Percentiles rank a stretch among this genome's conserved stretches.
These are phyloP conservation scores for Lasius platythorax DNA, from an alignment of 2,888 invertebrate genomes.

Conservation along the genomic window DNA sequence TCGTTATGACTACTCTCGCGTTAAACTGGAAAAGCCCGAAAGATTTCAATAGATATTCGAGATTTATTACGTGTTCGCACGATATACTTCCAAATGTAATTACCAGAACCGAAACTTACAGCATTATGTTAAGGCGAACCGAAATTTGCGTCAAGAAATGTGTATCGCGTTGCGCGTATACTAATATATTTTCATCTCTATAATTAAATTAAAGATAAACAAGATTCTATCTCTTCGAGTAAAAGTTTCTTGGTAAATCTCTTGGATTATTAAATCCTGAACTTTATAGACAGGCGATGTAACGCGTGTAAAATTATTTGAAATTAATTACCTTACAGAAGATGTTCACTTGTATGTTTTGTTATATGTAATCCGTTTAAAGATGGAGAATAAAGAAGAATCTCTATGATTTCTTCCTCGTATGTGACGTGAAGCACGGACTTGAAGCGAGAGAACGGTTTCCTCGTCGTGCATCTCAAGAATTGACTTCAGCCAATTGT, in stretches of 20 bases:
- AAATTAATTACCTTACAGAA: constrained; percentile 3
- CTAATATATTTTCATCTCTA: constrained; percentile 9
- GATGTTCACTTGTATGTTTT: background rate
- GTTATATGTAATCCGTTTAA: background rate
- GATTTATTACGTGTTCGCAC: background rate
- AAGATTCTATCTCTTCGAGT: background rate
- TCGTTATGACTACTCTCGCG: constrained; percentile 4
- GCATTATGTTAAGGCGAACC: background rate
- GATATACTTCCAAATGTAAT: background rate
- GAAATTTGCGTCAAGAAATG: background rate
- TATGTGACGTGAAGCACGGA: background rate
- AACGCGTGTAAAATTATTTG: background rate
- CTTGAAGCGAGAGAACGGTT: background rate
- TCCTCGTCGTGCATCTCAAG: background rate
- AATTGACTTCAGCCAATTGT: background rate
- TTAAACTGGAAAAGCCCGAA: constrained; percentile 18
- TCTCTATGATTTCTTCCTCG: background rate
- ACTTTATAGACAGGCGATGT: background rate
- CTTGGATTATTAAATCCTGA: background rate
- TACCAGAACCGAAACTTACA: background rate
- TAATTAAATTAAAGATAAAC: background rate
- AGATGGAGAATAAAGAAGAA: background rate
- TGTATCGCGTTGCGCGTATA: background rate
- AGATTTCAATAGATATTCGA: background rate
- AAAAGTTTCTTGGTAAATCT: background rate